phyloP scores from a whole-genome alignment of 2,113 vertebrate species.

The Sprattus sprattus region DNA sequence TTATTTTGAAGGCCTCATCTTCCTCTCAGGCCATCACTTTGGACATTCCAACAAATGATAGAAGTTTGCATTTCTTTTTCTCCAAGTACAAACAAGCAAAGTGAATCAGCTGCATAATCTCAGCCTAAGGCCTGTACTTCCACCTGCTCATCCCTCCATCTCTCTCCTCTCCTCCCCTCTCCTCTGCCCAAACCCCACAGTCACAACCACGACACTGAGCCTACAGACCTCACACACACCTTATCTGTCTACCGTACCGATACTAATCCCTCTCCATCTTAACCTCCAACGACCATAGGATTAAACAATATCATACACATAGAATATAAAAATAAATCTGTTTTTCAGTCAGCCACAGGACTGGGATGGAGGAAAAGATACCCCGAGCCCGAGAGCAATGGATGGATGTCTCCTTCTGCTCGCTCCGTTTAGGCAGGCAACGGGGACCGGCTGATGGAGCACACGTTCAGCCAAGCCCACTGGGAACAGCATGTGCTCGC shows the following conservation, averaged over 20 bases:
- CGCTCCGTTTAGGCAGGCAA: not conserved
- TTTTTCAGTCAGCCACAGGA: not conserved
- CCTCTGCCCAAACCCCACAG: not conserved
- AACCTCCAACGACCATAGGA: not conserved
- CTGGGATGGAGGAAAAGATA: not conserved
- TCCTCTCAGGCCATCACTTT: not conserved
- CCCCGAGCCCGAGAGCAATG: not conserved
- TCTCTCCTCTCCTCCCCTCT: not conserved
- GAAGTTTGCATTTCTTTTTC: not conserved
- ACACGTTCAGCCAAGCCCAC: not conserved
- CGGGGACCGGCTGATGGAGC: not conserved
- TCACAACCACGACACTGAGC: not conserved
- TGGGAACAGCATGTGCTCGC: not conserved
- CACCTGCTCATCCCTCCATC: not conserved
- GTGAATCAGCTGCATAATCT: too few species aligned
- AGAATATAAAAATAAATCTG: not conserved
- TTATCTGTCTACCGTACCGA: not conserved
- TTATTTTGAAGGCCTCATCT: not conserved
- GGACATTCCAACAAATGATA: not conserved
- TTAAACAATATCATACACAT: not conserved
- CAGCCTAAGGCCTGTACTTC: too few species aligned
- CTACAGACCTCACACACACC: not conserved
- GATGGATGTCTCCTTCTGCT: not conserved
- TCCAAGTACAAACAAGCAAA: too few species aligned
- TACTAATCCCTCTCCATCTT: not conserved